Percentiles rank a stretch among this genome's conserved stretches.
Evolutionary conservation across 2,797 vertebrate species (phyloP).

Genomic region (Rhinatrema bivittatum): DNA sequence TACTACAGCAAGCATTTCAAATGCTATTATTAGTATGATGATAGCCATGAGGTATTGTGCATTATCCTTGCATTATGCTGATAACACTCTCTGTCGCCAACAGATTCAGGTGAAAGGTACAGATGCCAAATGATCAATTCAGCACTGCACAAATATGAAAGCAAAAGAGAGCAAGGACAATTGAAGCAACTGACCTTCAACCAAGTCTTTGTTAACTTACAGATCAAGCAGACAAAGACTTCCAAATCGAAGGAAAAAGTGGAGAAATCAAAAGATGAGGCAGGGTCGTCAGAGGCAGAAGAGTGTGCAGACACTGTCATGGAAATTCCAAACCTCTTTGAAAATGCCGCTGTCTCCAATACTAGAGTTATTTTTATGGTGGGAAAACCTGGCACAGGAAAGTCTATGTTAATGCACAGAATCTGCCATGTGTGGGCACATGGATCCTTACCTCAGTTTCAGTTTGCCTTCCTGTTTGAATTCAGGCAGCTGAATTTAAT

Average conservation of each 20-base stretch:
- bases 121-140: conserved; percentile 24
- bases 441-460: conserved; percentile 57
- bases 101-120: no score
- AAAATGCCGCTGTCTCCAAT: not conserved
- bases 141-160: conserved; percentile 41
- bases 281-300: conserved; percentile 27
- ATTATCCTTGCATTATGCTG: no score
- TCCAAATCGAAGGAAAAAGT: conserved; percentile 20
- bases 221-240: conserved; percentile 41
- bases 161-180: not conserved
- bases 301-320: conserved; percentile 43
- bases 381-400: conserved; percentile 79
- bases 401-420: conserved; percentile 68
- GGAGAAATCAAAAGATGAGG: no score
- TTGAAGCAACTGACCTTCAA: conserved; percentile 37
- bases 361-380: conserved; percentile 57
- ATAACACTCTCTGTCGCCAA: no score
- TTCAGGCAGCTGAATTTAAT: conserved; percentile 79
- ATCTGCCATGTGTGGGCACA: conserved; percentile 71
- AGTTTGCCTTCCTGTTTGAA: conserved; percentile 74
- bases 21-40: no score
- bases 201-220: conserved; percentile 59
- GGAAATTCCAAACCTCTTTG: conserved; percentile 64
- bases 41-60: no score
- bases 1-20: no score